phyloP scores from a whole-genome alignment of 1,140 invertebrate genomes.

The Trichoplusia ni region DNA sequence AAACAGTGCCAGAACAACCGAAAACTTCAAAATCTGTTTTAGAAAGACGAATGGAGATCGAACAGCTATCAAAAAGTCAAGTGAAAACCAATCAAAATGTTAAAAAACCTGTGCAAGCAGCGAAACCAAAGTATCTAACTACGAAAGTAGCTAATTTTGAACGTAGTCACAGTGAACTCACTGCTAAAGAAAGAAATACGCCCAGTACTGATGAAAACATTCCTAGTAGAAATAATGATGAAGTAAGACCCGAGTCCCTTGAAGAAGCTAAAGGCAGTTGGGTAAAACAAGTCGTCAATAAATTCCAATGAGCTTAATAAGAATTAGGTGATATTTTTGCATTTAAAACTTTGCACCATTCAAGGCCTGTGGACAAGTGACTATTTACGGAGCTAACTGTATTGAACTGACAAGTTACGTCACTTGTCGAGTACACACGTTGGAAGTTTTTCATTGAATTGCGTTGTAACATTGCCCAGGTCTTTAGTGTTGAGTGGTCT shows the following conservation, averaged over 20 bases:
- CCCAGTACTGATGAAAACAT: conserved; percentile 49
- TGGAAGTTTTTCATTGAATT: too few relatives aligned
- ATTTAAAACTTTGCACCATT: conserved; percentile 17
- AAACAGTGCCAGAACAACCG: conserved; percentile 40
- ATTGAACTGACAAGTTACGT: too few relatives aligned
- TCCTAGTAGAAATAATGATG: conserved; percentile 51
- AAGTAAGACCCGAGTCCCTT: conserved; percentile 34
- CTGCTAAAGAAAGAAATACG: conserved; percentile 34
- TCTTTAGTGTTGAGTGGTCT: too few relatives aligned
- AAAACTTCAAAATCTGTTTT: conserved; percentile 71
- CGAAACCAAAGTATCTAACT: conserved; percentile 66
- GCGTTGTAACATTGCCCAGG: too few relatives aligned
- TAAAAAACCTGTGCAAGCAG: conserved; percentile 54
- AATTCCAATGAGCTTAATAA: conserved; percentile 75
- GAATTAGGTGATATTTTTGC: conserved; percentile 29
- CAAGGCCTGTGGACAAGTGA: too few relatives aligned
- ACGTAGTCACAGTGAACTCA: conserved; percentile 58
- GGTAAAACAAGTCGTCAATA: conserved; percentile 81
- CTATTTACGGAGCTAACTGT: too few relatives aligned
- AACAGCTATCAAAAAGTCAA: conserved; percentile 67
- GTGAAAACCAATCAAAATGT: conserved; percentile 43
- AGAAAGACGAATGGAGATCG: conserved; percentile 77
- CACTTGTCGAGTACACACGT: too few relatives aligned
- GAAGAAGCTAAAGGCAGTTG: conserved; percentile 74
- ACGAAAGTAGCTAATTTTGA: conserved; percentile 70